A percentile compares a stretch with the other conserved stretches of the same genome.
Evolutionary conservation across 2,888 invertebrate genomes (phyloP).

Genomic region (Cephus runcator): DNA sequence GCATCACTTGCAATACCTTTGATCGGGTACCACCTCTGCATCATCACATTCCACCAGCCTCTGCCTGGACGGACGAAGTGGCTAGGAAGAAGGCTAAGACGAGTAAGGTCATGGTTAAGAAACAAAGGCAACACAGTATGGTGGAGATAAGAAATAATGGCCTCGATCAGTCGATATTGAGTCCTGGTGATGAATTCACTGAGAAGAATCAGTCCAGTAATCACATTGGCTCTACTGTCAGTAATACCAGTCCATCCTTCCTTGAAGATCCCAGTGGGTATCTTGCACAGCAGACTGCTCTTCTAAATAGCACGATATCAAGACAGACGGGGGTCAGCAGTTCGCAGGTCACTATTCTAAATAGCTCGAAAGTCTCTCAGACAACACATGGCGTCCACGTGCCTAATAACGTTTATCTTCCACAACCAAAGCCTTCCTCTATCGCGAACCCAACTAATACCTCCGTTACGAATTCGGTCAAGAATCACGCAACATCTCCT

Average conservation of each 20-base stretch:
- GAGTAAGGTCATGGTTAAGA: slow-evolving; percentile 67
- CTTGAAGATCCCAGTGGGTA: slow-evolving; percentile 93
- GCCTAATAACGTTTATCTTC: slow-evolving; percentile 46
- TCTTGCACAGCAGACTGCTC: slow-evolving; percentile 88
- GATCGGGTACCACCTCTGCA: slow-evolving; percentile 80
- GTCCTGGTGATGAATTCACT: slow-evolving; percentile 52
- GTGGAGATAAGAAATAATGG: slow-evolving; percentile 58
- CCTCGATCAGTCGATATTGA: slow-evolving; percentile 48
- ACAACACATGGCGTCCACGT: slow-evolving; percentile 29
- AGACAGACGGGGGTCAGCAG: slow-evolving; percentile 69
- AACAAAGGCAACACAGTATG: slow-evolving; percentile 67
- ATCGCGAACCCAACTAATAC: slow-evolving; percentile 55
- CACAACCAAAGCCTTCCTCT: slow-evolving; percentile 53
- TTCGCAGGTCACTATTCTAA: slow-evolving; percentile 52
- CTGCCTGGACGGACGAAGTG: slow-evolving; percentile 70
- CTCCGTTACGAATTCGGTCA: slow-evolving; percentile 43
- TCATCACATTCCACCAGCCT: slow-evolving; percentile 73
- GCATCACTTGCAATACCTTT: slow-evolving; percentile 69
- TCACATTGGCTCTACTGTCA: slow-evolving; percentile 36
- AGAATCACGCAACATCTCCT: slow-evolving; percentile 59
- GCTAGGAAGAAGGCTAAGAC: slow-evolving; percentile 71
- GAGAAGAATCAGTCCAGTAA: slow-evolving; percentile 36
- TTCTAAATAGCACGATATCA: slow-evolving; percentile 85
- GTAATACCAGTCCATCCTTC: slow-evolving; percentile 78
- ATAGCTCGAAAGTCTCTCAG: slow-evolving; percentile 40